Evolutionary conservation across 2,113 vertebrate species (phyloP).

Genomic region (Lamprotornis superbus): DNA sequence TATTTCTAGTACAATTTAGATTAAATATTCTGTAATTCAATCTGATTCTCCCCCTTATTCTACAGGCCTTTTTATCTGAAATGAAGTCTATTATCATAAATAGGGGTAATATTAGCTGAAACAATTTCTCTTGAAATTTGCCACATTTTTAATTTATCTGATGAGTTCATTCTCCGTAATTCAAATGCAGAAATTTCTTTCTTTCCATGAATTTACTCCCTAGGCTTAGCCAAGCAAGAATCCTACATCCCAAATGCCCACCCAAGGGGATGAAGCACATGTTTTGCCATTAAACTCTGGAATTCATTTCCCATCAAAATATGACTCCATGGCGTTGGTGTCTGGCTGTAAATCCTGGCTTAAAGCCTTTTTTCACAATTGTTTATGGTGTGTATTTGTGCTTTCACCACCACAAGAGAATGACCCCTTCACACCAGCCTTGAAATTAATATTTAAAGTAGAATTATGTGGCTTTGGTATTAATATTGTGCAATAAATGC

Average conservation of each 20-base stretch:
- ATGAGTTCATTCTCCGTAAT: neutral
- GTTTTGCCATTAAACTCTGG: constrained; percentile 10
- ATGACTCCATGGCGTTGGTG: neutral
- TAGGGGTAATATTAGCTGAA: neutral
- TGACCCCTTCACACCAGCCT: neutral
- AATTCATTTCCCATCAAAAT: constrained; percentile 43
- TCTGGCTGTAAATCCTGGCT: constrained; percentile 39
- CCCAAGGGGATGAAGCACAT: neutral
- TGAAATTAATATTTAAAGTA: neutral
- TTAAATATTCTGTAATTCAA: neutral
- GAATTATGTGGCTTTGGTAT: neutral
- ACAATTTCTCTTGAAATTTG: neutral
- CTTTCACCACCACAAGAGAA: neutral
- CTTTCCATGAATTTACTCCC: neutral
- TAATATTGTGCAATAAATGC: neutral
- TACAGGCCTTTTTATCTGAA: neutral
- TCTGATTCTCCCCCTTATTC: neutral
- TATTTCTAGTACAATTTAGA: neutral
- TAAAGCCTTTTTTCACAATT: neutral
- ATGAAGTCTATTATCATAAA: neutral
- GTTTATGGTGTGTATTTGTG: neutral
- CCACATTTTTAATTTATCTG: neutral
- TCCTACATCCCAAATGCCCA: neutral
- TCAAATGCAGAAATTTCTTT: neutral
- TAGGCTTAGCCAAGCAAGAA: neutral